Evolutionary conservation across 2,113 vertebrate species (phyloP), one percentile per base, ranked within the genome.

Genomic region (Neodon shergylaensis): DNA sequence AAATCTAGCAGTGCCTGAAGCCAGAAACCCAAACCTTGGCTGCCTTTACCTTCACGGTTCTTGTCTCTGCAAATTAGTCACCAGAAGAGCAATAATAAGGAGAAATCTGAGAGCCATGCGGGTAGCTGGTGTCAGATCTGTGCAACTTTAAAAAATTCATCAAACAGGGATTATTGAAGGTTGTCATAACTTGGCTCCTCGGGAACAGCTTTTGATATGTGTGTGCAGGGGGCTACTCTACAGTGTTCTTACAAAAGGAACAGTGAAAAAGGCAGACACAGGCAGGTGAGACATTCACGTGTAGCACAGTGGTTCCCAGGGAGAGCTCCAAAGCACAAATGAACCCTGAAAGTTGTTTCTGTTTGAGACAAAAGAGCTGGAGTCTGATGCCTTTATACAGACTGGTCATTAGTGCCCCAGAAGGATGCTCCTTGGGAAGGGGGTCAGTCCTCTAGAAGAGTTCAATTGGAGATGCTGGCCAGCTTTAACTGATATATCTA

Each of bases 281-380:
- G 52, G 24, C 5, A 73, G 79, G 21, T 5, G 52, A 58, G 3
- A 24, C 81, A 36, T 7, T 28, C 17, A 24, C 5, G 5, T 8
- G 5, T 1, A 36, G 47, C 0, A 0, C 2, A 0, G 4, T 9
- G 36, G 52, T 22, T 42, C 16, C 44, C 26, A n/a, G 11, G 0
- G 4, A 77, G 10, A 44, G 70, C 33, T 72, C 9, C 2, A 0
- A 76, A 47, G 36, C 21, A 52, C 79, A 42, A 72, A 49, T 0
- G 8, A 54, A 16, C 44, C 49, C 66, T 78, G 14, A 28, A 63
- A 70, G 10, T 11, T n/a, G 26, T 42, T 17, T 66, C 47, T 44
- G 0, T 28, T 44, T 7, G 26, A 81, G 42, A n/a, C 11, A 54
- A 66, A 26, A 39, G n/a, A 65, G 11, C 14, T 0, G 2, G 79